phyloP scores from a whole-genome alignment of 2,888 invertebrate genomes.

The Ceramica pisi region DNA sequence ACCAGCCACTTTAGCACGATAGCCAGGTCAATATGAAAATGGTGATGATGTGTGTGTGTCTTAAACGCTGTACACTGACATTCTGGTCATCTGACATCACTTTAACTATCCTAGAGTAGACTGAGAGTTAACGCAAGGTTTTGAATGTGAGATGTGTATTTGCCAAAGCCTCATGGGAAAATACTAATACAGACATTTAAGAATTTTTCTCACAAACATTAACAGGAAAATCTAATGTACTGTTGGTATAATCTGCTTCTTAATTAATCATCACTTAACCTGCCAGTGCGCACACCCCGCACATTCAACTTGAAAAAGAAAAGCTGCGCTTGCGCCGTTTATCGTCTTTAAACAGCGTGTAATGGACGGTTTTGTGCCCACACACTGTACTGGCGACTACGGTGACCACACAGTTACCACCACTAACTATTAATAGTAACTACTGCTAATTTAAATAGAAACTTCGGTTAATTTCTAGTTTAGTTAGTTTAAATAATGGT shows the following conservation, averaged over 20 bases:
- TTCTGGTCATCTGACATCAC: neutral
- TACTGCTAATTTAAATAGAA: neutral
- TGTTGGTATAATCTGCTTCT: neutral
- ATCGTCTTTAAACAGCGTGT: conserved; percentile 64
- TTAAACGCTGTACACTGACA: too few relatives aligned
- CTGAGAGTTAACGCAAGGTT: too few relatives aligned
- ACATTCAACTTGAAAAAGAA: conserved; percentile 55
- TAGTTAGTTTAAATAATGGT: too few relatives aligned
- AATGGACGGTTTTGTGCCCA: conserved; percentile 61
- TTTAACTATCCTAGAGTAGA: neutral
- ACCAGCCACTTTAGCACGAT: too few relatives aligned
- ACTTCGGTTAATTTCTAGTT: neutral
- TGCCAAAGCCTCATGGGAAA: neutral
- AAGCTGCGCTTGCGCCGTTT: conserved; percentile 50
- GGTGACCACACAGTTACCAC: conserved; percentile 55
- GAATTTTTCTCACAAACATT: neutral
- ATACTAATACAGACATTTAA: neutral
- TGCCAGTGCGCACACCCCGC: conserved; percentile 9
- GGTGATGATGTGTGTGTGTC: too few relatives aligned
- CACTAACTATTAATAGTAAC: conserved; percentile 35
- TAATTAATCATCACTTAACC: conserved; percentile 16
- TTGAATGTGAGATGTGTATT: too few relatives aligned
- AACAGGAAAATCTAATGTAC: neutral
- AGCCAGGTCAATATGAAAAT: too few relatives aligned
- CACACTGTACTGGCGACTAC: conserved; percentile 44